Evolutionary conservation across 2,113 vertebrate species (phyloP).

Genomic region (Myrmophylax atrothorax): DNA sequence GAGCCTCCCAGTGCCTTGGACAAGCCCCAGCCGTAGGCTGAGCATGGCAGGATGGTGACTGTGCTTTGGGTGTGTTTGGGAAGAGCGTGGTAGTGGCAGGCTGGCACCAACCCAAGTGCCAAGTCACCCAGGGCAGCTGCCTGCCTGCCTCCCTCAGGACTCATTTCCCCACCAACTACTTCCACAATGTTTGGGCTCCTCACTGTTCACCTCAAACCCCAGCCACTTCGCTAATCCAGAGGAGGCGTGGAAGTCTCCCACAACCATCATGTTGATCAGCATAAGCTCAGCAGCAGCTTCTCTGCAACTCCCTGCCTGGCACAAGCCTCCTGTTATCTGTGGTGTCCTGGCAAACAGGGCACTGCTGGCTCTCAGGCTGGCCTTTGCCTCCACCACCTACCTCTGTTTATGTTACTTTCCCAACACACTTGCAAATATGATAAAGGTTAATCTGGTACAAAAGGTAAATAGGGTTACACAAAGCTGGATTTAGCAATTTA

Average conservation of each 20-base stretch:
- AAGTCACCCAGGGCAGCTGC: not conserved
- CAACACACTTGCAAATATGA: constrained; percentile 59
- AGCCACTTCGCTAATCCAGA: not conserved
- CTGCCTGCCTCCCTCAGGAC: not conserved
- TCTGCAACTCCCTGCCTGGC: constrained; percentile 24
- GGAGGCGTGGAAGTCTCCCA: not conserved
- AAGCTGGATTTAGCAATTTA: constrained; percentile 67
- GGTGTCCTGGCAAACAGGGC: constrained; percentile 22
- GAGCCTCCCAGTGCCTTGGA: not conserved
- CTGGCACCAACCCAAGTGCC: not conserved
- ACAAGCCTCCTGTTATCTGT: constrained; percentile 25
- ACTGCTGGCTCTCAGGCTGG: not conserved
- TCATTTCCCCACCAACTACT: not conserved
- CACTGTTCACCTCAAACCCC: not conserved
- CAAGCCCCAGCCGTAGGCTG: not conserved
- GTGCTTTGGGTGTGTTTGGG: not conserved
- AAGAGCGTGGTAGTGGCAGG: not conserved
- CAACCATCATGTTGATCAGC: not conserved
- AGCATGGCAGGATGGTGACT: not conserved
- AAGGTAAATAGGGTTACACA: constrained; percentile 66
- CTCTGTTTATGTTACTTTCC: constrained; percentile 67
- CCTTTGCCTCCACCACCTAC: constrained; percentile 61
- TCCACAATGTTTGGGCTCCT: not conserved
- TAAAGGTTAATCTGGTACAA: constrained; percentile 67
- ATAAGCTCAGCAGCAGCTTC: not conserved